Percentiles rank a stretch among this genome's conserved stretches.
These are phyloP conservation scores for Cephus nigrinus DNA, from an alignment of 2,888 invertebrate species.

Conservation along the genomic window DNA sequence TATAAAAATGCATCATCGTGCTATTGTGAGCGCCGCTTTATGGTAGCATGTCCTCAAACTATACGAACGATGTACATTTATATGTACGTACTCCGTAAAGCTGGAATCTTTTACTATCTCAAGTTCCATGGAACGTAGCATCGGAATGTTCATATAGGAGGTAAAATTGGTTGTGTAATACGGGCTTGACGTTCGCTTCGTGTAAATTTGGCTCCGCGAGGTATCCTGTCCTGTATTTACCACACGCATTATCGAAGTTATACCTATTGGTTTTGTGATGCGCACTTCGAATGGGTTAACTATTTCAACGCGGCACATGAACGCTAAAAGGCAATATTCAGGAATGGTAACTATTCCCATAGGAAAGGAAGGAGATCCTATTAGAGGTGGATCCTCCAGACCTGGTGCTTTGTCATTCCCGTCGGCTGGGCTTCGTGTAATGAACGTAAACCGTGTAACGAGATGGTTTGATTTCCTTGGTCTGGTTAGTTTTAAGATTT, in stretches of 20 bases:
- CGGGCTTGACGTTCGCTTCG: background rate
- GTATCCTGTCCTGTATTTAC: background rate
- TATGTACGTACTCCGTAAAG: background rate
- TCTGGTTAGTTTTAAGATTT: too few relatives aligned
- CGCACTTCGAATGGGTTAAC: background rate
- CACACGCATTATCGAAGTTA: slow-evolving; percentile 2
- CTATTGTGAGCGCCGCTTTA: too few relatives aligned
- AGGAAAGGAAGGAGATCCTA: background rate
- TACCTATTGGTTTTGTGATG: background rate
- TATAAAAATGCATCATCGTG: too few relatives aligned
- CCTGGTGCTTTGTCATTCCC: background rate
- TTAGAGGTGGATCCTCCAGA: background rate
- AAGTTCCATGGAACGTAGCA: background rate
- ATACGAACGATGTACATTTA: too few relatives aligned
- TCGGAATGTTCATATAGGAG: background rate
- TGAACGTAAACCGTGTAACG: background rate
- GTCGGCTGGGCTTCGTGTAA: background rate
- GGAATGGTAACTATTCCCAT: background rate
- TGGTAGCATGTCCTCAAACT: too few relatives aligned
- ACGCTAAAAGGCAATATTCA: background rate
- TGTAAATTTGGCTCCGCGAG: background rate
- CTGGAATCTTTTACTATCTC: background rate
- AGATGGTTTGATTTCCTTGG: background rate
- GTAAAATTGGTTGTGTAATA: background rate
- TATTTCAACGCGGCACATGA: background rate